These are phyloP conservation scores for Cheilosia soror DNA, from an alignment of 2,888 invertebrate genomes.

Conservation along the genomic window DNA sequence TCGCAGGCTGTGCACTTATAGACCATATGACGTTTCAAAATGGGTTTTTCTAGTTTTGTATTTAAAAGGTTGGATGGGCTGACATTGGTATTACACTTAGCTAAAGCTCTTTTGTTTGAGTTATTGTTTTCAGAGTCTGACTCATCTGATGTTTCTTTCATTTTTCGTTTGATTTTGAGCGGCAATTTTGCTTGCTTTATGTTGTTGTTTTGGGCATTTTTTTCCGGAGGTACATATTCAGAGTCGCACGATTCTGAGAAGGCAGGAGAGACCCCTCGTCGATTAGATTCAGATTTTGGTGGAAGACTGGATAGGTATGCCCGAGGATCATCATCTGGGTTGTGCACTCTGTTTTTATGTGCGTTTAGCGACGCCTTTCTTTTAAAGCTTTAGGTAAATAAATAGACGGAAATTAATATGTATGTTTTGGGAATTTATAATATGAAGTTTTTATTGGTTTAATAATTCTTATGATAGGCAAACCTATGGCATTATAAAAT, in stretches of 20 bases:
- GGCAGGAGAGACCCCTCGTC: not conserved
- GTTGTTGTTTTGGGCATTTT: constrained; percentile 5
- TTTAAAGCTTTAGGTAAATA: constrained; percentile 41
- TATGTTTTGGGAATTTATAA: not conserved
- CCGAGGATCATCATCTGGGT: constrained; percentile 17
- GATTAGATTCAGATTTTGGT: not conserved
- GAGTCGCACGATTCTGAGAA: constrained; percentile 37
- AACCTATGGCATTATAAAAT: too few species aligned
- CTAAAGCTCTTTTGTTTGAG: constrained; percentile 3
- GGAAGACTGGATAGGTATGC: not conserved
- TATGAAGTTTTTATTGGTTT: not conserved
- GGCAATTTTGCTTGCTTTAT: constrained; percentile 3
- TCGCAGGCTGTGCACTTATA: constrained; percentile 70
- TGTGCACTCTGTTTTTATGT: constrained; percentile 37
- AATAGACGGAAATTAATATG: not conserved
- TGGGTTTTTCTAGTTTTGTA: constrained; percentile 30
- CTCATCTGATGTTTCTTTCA: not conserved
- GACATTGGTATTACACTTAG: constrained; percentile 10
- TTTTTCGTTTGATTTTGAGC: constrained; percentile 26
- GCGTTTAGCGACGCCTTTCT: constrained; percentile 53
- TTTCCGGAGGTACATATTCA: constrained; percentile 36
- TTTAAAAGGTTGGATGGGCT: constrained; percentile 13
- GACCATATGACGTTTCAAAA: constrained; percentile 47
- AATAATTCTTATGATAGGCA: too few species aligned
- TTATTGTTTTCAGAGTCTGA: constrained; percentile 40